Evolutionary conservation across 1,140 invertebrate genomes (phyloP).

Genomic region (Leptinotarsa defecta): DNA sequence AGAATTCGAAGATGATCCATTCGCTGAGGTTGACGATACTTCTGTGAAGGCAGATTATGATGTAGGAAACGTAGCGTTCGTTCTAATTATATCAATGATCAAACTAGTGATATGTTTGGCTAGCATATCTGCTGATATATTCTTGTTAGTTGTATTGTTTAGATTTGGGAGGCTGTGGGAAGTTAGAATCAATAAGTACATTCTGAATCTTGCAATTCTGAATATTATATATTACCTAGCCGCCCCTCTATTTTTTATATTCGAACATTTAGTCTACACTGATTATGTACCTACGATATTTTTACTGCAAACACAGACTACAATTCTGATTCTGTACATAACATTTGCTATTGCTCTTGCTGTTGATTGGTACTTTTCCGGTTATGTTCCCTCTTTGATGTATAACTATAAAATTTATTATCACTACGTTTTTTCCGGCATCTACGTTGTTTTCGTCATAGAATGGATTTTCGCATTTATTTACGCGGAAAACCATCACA

Average conservation of each 20-base stretch:
- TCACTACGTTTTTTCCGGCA: not conserved
- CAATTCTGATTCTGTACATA: conserved; percentile 14
- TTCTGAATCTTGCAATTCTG: conserved; percentile 32
- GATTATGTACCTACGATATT: not conserved
- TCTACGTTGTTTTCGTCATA: conserved; percentile 21
- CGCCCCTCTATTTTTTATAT: conserved; percentile 22
- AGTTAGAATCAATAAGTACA: conserved; percentile 31
- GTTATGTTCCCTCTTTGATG: conserved; percentile 2
- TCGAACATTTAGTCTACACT: not conserved
- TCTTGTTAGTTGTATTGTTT: conserved; percentile 32
- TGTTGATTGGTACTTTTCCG: conserved; percentile 19
- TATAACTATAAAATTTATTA: not conserved
- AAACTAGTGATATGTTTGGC: conserved; percentile 17
- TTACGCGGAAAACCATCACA: conserved; percentile 16
- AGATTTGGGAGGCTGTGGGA: conserved; percentile 33
- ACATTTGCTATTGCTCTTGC: conserved; percentile 1
- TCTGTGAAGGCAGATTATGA: not conserved
- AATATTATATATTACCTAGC: conserved; percentile 31
- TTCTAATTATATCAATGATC: conserved; percentile 26
- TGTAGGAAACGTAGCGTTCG: not conserved
- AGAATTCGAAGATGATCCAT: conserved; percentile 16
- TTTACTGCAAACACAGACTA: conserved; percentile 18
- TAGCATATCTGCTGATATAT: conserved; percentile 25
- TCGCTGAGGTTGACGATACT: conserved; percentile 10
- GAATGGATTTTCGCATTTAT: conserved; percentile 23